Evolutionary conservation across 2,888 invertebrate species (phyloP).

Genomic region (Leucozona laternaria): DNA sequence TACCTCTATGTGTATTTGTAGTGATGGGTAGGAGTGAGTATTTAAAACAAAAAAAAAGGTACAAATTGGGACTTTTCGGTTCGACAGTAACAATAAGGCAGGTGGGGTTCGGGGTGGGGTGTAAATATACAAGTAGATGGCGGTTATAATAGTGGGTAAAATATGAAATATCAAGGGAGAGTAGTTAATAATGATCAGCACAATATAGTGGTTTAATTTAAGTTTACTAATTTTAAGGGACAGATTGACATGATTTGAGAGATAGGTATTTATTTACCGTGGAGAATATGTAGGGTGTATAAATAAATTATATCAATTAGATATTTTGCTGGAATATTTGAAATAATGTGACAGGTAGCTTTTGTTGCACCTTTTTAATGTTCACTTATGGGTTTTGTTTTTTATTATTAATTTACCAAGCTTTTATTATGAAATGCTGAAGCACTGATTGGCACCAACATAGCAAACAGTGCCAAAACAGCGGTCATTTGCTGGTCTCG

Average conservation of each 20-base stretch:
- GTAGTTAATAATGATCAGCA: conserved; percentile 11
- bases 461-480: too few relatives aligned
- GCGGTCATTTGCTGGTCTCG: too few relatives aligned
- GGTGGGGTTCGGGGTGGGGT: too few relatives aligned
- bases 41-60: not conserved
- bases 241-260: conserved; percentile 13
- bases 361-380: too few relatives aligned
- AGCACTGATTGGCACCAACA: too few relatives aligned
- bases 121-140: not conserved
- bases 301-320: not conserved
- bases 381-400: not conserved
- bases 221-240: conserved; percentile 23
- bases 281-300: not conserved
- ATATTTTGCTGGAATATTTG: not conserved
- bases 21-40: not conserved
- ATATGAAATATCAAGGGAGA: conserved; percentile 27
- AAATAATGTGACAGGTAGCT: not conserved
- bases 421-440: too few relatives aligned
- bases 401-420: too few relatives aligned
- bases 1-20: not conserved
- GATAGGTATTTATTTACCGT: not conserved
- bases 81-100: not conserved
- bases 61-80: conserved; percentile 16
- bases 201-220: conserved; percentile 21
- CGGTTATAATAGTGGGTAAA: not conserved